phyloP scores from a whole-genome alignment of 2,888 invertebrate species.

The Amorpha juglandis region DNA sequence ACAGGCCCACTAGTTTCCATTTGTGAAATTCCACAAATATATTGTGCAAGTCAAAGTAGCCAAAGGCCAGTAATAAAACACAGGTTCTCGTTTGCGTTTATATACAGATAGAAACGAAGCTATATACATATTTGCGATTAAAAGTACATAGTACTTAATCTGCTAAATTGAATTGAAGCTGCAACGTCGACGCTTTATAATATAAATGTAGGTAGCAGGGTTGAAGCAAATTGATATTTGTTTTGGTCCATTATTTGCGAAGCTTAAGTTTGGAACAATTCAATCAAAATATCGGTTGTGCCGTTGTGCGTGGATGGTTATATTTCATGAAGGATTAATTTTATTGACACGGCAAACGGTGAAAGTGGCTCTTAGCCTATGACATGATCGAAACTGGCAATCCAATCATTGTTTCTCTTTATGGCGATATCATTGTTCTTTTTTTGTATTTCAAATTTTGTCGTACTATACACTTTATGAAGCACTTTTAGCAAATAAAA shows the following conservation, averaged over 20 bases:
- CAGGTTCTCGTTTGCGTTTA: background rate
- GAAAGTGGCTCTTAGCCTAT: slow-evolving; percentile 58
- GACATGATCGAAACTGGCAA: slow-evolving; percentile 53
- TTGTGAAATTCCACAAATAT: slow-evolving; percentile 6
- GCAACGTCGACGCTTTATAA: slow-evolving; percentile 40
- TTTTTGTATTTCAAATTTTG: background rate
- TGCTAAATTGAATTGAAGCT: slow-evolving; percentile 47
- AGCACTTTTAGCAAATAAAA: too few relatives aligned
- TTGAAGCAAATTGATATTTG: slow-evolving; percentile 69
- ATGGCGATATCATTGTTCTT: background rate
- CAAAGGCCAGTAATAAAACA: slow-evolving; percentile 3
- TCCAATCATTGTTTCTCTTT: slow-evolving; percentile 30
- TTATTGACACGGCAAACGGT: slow-evolving; percentile 70
- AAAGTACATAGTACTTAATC: slow-evolving; percentile 31
- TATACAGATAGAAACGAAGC: background rate
- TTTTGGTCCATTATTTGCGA: slow-evolving; percentile 66
- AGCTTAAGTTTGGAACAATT: slow-evolving; percentile 76
- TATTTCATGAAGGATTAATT: slow-evolving; percentile 73
- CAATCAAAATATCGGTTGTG: slow-evolving; percentile 71
- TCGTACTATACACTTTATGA: too few relatives aligned
- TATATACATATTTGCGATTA: slow-evolving; percentile 16
- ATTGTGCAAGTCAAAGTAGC: background rate
- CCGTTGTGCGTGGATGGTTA: slow-evolving; percentile 54
- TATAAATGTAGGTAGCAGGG: slow-evolving; percentile 38
- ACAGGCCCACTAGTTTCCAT: background rate